Evolutionary conservation across 2,113 vertebrate genomes (phyloP).

Genomic region (Bubo blakistoni): DNA sequence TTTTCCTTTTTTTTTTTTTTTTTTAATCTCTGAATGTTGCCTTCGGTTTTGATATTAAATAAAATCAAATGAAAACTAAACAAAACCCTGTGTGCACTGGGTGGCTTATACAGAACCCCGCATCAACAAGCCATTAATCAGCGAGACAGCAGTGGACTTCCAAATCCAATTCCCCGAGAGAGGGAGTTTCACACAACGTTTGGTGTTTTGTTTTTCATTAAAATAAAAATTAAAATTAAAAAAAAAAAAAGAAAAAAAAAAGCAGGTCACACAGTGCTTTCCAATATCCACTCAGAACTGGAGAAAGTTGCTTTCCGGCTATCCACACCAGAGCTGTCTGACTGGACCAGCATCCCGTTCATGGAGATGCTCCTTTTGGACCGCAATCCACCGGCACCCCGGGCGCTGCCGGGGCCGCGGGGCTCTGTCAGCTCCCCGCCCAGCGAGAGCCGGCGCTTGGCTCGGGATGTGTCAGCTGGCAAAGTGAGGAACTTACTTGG

Average conservation of each 20-base stretch:
- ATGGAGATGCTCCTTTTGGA: conserved; percentile 90
- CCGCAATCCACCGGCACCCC: conserved; percentile 70
- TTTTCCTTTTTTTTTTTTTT: not conserved
- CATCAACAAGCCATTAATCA: conserved; percentile 67
- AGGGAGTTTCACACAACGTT: conserved; percentile 53
- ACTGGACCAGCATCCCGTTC: conserved; percentile 83
- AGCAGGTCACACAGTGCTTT: conserved; percentile 88
- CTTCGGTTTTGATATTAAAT: conserved; percentile 42
- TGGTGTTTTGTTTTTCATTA: conserved; percentile 36
- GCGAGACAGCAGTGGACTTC: conserved; percentile 70
- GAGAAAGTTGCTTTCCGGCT: conserved; percentile 79
- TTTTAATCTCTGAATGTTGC: conserved; percentile 35
- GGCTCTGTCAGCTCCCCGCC: conserved; percentile 80
- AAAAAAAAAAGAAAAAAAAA: conserved; percentile 21
- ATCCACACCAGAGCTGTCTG: conserved; percentile 65
- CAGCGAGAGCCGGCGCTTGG: conserved; percentile 86
- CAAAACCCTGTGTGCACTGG: conserved; percentile 38
- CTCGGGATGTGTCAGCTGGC: conserved; percentile 80
- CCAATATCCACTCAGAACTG: conserved; percentile 91
- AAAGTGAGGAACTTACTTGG: conserved; percentile 91
- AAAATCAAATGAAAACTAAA: conserved; percentile 30
- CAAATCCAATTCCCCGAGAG: conserved; percentile 62
- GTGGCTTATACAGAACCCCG: conserved; percentile 37
- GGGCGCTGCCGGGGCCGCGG: conserved; percentile 65
- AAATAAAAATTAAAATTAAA: conserved; percentile 36